Percentiles rank a stretch among this genome's conserved stretches.
These are phyloP conservation scores for Fopius arisanus DNA, from an alignment of 1,140 invertebrate genomes.

Conservation along the genomic window DNA sequence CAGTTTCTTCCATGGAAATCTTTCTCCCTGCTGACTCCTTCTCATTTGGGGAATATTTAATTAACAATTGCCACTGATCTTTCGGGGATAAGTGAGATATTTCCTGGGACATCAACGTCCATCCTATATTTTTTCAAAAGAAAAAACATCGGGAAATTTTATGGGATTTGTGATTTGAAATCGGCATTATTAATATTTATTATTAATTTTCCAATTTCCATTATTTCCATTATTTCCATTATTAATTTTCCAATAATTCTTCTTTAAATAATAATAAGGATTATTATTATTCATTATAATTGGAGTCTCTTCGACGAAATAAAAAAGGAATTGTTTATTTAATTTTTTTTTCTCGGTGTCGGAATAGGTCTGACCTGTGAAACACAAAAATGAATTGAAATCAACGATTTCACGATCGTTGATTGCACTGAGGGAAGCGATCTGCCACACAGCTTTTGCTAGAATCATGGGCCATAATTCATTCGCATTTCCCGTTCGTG, in stretches of 20 bases:
- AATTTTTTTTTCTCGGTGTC: background rate
- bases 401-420: slow-evolving; percentile 37
- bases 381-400: slow-evolving; percentile 38
- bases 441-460: slow-evolving; percentile 44
- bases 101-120: slow-evolving; percentile 37
- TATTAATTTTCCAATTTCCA: too few species aligned
- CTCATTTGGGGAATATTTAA: slow-evolving; percentile 30
- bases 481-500: slow-evolving; percentile 35
- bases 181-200: too few species aligned
- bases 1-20: background rate
- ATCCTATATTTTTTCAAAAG: slow-evolving; percentile 37
- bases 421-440: slow-evolving; percentile 39
- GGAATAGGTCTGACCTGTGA: slow-evolving; percentile 38
- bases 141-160: too few species aligned
- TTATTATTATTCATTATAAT: background rate
- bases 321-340: background rate
- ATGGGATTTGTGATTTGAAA: too few species aligned
- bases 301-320: background rate
- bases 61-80: slow-evolving; percentile 44
- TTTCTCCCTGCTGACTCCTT: slow-evolving; percentile 38
- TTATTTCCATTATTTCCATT: too few species aligned
- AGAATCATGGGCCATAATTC: slow-evolving; percentile 50
- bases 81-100: slow-evolving; percentile 32
- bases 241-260: too few species aligned
- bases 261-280: background rate